Evolutionary conservation across 2,797 vertebrate species (phyloP).

Genomic region (Todus mexicanus): DNA sequence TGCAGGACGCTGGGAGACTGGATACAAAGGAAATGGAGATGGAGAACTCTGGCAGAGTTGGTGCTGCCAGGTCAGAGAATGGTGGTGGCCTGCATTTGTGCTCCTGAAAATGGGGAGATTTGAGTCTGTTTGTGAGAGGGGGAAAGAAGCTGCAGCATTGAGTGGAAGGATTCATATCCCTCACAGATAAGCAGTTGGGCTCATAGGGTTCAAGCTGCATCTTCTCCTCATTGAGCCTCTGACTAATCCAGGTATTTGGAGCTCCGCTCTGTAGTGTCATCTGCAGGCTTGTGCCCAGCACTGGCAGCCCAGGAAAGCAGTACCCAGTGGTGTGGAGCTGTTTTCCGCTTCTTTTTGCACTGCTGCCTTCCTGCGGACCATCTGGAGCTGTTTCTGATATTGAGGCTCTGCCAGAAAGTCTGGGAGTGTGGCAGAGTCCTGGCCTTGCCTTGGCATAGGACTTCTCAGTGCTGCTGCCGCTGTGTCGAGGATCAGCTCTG

Average conservation of each 20-base stretch:
- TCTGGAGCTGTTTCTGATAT: background rate
- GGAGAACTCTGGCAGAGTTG: background rate
- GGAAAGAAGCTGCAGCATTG: background rate
- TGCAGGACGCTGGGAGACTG: background rate
- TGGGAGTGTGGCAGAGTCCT: background rate
- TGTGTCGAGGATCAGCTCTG: background rate
- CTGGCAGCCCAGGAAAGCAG: background rate
- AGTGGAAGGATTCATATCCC: background rate
- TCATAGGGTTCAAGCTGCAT: fast-evolving
- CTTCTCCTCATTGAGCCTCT: background rate
- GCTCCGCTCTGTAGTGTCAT: background rate
- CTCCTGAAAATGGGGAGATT: background rate
- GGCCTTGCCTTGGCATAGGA: background rate
- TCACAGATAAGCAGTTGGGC: fast-evolving
- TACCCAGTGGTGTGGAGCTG: background rate
- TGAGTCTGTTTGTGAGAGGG: background rate
- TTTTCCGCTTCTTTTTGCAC: background rate
- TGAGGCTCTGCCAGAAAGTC: background rate
- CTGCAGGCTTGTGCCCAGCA: background rate
- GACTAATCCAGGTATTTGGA: background rate
- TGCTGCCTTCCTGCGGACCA: background rate
- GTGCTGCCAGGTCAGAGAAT: background rate
- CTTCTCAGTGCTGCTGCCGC: background rate
- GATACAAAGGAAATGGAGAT: background rate
- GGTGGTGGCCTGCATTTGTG: background rate